These are phyloP conservation scores for Pseudocheirus occidentalis DNA, from an alignment of 2,797 vertebrate genomes.

Conservation along the genomic window DNA sequence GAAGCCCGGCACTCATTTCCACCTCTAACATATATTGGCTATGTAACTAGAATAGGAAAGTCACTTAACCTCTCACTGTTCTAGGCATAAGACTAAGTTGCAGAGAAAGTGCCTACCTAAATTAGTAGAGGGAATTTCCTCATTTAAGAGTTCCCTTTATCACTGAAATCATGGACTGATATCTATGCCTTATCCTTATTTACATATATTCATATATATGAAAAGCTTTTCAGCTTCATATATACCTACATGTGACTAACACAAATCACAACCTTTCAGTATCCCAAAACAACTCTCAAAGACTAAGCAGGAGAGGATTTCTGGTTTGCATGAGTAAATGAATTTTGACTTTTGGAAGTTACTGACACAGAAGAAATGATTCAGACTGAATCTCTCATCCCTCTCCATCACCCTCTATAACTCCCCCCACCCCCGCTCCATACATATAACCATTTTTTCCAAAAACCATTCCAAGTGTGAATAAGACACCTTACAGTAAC, in stretches of 20 bases:
- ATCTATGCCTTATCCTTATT: not conserved
- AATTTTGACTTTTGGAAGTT: not conserved
- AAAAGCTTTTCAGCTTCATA: not conserved
- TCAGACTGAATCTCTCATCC: not conserved
- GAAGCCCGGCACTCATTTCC: not conserved
- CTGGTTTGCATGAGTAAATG: not conserved
- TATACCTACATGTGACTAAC: not conserved
- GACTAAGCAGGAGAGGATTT: not conserved
- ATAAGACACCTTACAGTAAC: not conserved
- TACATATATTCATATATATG: not conserved
- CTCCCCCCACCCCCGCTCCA: not conserved
- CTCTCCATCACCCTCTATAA: not conserved
- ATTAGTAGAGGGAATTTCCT: not conserved
- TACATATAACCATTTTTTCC: not conserved
- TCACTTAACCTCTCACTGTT: not conserved
- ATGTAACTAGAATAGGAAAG: not conserved
- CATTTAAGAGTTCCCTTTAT: not conserved
- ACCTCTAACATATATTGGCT: not conserved
- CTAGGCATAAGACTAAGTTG: not conserved
- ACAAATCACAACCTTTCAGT: not conserved
- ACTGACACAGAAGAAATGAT: not conserved
- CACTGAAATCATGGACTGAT: not conserved
- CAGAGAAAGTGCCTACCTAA: not conserved
- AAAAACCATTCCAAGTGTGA: not conserved
- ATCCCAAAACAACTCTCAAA: not conserved